A percentile compares a stretch with the other conserved stretches of the same genome.
phyloP scores from a whole-genome alignment of 2,797 vertebrate genomes.

The Sebastiscus albofasciatus region DNA sequence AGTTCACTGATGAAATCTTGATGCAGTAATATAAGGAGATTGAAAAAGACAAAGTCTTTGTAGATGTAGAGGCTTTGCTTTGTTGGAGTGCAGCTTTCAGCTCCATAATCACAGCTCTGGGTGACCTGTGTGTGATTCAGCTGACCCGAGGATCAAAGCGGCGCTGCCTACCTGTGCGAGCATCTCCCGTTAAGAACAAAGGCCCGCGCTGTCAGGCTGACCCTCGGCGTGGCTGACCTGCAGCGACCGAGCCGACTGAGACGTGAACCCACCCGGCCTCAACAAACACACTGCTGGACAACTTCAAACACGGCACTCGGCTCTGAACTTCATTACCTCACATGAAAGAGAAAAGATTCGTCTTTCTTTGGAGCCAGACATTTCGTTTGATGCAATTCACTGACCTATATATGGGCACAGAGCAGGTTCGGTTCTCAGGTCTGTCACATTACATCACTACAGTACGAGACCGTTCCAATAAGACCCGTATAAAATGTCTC shows the following conservation, averaged over 20 bases:
- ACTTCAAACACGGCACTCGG: slow-evolving; percentile 66
- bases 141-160: slow-evolving; percentile 74
- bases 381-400: slow-evolving; percentile 72
- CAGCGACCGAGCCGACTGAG: slow-evolving; percentile 40
- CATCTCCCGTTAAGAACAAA: slow-evolving; percentile 76
- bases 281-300: slow-evolving; percentile 66
- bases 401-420: slow-evolving; percentile 40
- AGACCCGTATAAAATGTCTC: neutral
- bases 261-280: slow-evolving; percentile 56
- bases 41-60: neutral
- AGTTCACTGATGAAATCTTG: neutral
- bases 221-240: slow-evolving; percentile 50
- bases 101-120: slow-evolving; percentile 42
- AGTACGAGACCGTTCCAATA: neutral
- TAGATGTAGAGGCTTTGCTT: neutral
- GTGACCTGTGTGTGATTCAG: slow-evolving; percentile 52
- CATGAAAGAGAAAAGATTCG: slow-evolving; percentile 70
- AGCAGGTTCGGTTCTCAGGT: slow-evolving; percentile 10
- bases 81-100: slow-evolving; percentile 19
- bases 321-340: slow-evolving; percentile 74
- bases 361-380: slow-evolving; percentile 49
- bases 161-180: slow-evolving; percentile 56
- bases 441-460: neutral
- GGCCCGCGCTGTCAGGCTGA: slow-evolving; percentile 52
- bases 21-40: neutral